A percentile compares a stretch with the other conserved stretches of the same genome.
phyloP scores from a whole-genome alignment of 2,797 vertebrate genomes.

The Gymnoscopelus braueri region DNA sequence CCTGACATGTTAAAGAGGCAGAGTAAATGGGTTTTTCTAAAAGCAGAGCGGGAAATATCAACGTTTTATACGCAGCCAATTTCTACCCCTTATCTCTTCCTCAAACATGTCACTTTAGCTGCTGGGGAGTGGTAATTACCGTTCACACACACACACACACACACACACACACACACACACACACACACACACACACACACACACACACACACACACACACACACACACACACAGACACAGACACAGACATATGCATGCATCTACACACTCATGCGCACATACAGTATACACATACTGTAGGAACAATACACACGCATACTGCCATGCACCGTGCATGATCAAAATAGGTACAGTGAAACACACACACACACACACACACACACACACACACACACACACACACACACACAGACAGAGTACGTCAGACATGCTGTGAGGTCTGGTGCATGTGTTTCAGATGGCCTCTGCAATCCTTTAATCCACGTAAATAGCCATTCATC shows the following conservation, averaged over 20 bases:
- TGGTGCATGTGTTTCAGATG: slow-evolving; percentile 88
- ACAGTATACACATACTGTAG: slow-evolving; percentile 25
- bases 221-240: no score
- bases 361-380: slow-evolving; percentile 17
- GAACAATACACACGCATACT: slow-evolving; percentile 33
- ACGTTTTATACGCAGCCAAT: slow-evolving; percentile 97
- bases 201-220: background rate
- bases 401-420: slow-evolving; percentile 10
- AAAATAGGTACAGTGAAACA: slow-evolving; percentile 20
- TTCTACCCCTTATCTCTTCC: slow-evolving; percentile 99
- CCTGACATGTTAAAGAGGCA: slow-evolving; percentile 99
- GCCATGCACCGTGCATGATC: slow-evolving; percentile 26
- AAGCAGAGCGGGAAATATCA: slow-evolving; percentile 98
- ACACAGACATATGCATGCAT: slow-evolving; percentile 18
- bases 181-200: slow-evolving; percentile 34
- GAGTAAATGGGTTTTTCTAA: slow-evolving; percentile 99
- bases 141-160: slow-evolving; percentile 76
- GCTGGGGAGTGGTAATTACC: slow-evolving; percentile 99
- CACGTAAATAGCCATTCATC: slow-evolving; percentile 93
- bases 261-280: slow-evolving; percentile 41
- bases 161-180: slow-evolving; percentile 47
- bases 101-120: slow-evolving; percentile 99
- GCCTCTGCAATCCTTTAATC: slow-evolving; percentile 93
- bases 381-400: slow-evolving; percentile 9
- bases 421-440: slow-evolving; percentile 81